A percentile compares a stretch with the other conserved stretches of the same genome.
These are phyloP conservation scores for Ptyas mucosa DNA, from an alignment of 2,113 vertebrate species.

Conservation along the genomic window DNA sequence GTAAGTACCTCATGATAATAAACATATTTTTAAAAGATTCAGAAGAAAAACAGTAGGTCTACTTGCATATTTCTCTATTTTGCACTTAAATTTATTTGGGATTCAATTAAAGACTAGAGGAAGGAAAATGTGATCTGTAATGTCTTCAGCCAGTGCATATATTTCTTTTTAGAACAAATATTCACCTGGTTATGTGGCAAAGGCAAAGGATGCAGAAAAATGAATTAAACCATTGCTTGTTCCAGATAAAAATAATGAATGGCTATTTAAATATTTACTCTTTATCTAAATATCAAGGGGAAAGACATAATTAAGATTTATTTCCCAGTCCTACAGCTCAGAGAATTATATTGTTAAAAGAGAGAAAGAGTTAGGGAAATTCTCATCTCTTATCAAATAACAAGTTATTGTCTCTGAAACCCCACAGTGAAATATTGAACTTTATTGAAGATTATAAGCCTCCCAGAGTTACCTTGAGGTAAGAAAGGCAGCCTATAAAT, in stretches of 20 bases:
- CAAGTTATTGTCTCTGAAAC: background rate
- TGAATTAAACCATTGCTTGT: background rate
- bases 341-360: background rate
- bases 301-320: background rate
- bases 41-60: slow-evolving; percentile 41
- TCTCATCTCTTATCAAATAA: background rate
- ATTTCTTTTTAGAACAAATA: background rate
- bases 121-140: background rate
- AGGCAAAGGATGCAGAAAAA: background rate
- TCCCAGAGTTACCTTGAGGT: too few relatives aligned
- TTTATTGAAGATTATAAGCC: background rate
- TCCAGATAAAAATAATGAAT: background rate
- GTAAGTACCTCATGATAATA: slow-evolving; percentile 39
- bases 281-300: background rate
- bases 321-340: background rate
- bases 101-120: slow-evolving; percentile 2
- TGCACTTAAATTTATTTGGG: slow-evolving; percentile 25
- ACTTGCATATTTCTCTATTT: slow-evolving; percentile 15
- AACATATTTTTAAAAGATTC: slow-evolving; percentile 32
- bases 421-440: background rate
- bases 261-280: background rate
- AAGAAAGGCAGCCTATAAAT: too few relatives aligned
- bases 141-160: background rate
- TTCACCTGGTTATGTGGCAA: background rate
- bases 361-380: background rate